Evolutionary conservation across 1,140 invertebrate species (phyloP).

Genomic region (Habropoda laboriosa): DNA sequence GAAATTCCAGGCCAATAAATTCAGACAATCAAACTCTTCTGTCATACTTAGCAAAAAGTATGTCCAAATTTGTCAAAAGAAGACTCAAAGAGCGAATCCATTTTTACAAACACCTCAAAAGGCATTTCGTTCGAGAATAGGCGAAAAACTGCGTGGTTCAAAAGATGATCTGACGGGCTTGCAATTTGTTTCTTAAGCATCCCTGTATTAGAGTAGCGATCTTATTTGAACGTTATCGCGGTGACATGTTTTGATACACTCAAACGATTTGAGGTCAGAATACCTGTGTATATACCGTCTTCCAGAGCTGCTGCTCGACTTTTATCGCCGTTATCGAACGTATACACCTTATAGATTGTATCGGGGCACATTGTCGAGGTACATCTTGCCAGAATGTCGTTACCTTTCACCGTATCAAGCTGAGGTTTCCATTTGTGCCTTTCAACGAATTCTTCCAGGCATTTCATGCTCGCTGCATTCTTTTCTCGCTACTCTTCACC

Average conservation of each 20-base stretch:
- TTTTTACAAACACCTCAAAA: too few species aligned
- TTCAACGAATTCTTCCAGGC: conserved; percentile 63
- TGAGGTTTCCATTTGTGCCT: conserved; percentile 70
- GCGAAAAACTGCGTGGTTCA: too few species aligned
- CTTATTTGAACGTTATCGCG: conserved; percentile 31
- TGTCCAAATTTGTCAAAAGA: too few species aligned
- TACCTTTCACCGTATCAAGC: conserved; percentile 64
- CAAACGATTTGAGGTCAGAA: conserved; percentile 33
- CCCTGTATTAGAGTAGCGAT: not conserved
- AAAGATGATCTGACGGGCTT: not conserved
- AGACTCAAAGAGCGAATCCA: too few species aligned
- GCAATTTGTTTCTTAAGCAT: too few species aligned
- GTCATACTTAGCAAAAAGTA: too few species aligned
- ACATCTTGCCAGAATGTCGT: conserved; percentile 67
- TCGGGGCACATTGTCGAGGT: conserved; percentile 56
- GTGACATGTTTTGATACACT: conserved; percentile 22
- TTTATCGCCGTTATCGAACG: conserved; percentile 67
- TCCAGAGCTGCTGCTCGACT: conserved; percentile 56
- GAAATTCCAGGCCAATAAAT: too few species aligned
- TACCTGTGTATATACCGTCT: conserved; percentile 40
- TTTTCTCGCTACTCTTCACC: conserved; percentile 28
- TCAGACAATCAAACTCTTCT: too few species aligned
- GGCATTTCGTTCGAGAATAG: too few species aligned
- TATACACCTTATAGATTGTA: conserved; percentile 67
- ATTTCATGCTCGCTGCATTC: conserved; percentile 53